phyloP scores from a whole-genome alignment of 2,888 invertebrate genomes.

The Harpagoxenus sublaevis region DNA sequence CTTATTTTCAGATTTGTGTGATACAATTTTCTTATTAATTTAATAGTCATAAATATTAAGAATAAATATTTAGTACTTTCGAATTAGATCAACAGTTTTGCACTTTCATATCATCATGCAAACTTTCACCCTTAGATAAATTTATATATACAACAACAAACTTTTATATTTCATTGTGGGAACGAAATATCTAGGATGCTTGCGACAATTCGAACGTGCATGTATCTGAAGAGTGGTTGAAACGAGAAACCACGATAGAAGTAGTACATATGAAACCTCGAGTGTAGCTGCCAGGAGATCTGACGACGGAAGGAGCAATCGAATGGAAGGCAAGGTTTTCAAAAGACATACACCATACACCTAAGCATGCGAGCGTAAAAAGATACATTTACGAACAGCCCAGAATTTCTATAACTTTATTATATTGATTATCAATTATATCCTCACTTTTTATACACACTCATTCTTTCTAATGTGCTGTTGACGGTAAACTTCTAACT shows the following conservation, averaged over 20 bases:
- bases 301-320: conserved; percentile 11
- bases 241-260: neutral
- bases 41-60: neutral
- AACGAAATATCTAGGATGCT: neutral
- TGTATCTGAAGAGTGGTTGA: neutral
- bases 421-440: neutral
- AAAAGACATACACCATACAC: neutral
- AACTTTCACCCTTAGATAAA: neutral
- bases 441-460: neutral
- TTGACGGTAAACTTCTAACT: neutral
- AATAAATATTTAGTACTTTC: neutral
- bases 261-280: neutral
- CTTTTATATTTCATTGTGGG: neutral
- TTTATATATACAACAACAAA: neutral
- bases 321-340: conserved; percentile 16
- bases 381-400: neutral
- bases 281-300: neutral
- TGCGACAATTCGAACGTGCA: conserved; percentile 6
- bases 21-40: neutral
- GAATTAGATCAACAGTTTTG: neutral
- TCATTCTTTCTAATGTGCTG: neutral
- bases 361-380: neutral
- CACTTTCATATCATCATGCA: neutral
- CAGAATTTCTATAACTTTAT: neutral
- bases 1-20: neutral